Conservation (phyloP, 2,888 invertebrate species). For the Oxystoma pomonae region DNA sequence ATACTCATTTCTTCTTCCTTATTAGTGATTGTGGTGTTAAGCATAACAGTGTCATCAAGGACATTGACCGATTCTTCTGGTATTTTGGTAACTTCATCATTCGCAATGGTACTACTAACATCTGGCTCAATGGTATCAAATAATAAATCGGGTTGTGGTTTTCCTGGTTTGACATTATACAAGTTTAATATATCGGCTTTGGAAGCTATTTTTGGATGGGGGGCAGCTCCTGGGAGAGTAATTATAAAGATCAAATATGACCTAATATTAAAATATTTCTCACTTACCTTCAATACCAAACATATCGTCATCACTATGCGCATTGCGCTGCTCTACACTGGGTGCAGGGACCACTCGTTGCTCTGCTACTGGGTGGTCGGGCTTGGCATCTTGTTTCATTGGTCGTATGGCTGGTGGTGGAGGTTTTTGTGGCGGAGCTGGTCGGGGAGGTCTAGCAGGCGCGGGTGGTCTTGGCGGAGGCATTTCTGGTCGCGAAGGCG, state of each 20-base stretch:
- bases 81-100: background rate
- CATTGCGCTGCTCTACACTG: slow-evolving; percentile 6
- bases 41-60: background rate
- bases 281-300: slow-evolving; percentile 32
- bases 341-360: background rate
- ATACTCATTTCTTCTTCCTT: background rate
- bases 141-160: slow-evolving; percentile 29
- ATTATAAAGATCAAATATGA: background rate
- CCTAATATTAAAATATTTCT: background rate
- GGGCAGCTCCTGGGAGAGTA: slow-evolving; percentile 8
- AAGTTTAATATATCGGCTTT: slow-evolving; percentile 46
- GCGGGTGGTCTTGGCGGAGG: slow-evolving; percentile 36
- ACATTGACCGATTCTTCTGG: background rate
- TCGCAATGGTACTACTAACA: background rate
- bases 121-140: slow-evolving; percentile 26
- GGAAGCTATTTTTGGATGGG: slow-evolving; percentile 38
- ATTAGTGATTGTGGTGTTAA: background rate
- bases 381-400: background rate
- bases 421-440: slow-evolving; percentile 34
- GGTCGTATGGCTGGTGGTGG: slow-evolving; percentile 32
- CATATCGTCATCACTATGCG: slow-evolving; percentile 40
- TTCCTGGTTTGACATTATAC: slow-evolving; percentile 38
- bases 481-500: slow-evolving; percentile 22
- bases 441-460: slow-evolving; percentile 25
- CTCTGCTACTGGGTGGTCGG: background rate